phyloP scores from a whole-genome alignment of 1,140 invertebrate species.

The Euwallacea fornicatus region DNA sequence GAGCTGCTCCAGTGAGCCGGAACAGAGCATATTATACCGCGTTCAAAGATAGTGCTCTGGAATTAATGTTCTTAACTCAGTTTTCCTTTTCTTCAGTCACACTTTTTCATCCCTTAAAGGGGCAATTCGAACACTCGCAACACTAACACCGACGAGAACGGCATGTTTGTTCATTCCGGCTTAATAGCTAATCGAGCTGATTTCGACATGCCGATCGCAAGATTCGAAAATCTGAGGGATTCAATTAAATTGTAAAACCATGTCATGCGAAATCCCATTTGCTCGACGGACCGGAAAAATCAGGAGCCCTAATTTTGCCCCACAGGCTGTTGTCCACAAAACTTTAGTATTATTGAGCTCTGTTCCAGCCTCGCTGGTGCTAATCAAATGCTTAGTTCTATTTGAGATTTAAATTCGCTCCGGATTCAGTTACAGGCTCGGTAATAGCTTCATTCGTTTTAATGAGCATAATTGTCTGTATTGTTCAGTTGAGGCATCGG shows the following conservation, averaged over 20 bases:
- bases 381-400: conserved; percentile 22
- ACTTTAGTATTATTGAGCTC: conserved; percentile 20
- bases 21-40: no score
- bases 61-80: no score
- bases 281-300: conserved; percentile 24
- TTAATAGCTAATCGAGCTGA: conserved; percentile 10
- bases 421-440: not conserved
- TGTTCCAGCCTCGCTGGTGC: not conserved
- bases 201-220: conserved; percentile 21
- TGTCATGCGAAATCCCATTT: conserved; percentile 28
- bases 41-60: no score
- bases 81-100: no score
- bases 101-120: no score
- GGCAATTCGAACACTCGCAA: no score
- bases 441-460: not conserved
- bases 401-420: conserved; percentile 13
- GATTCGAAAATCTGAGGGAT: conserved; percentile 20
- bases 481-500: not conserved
- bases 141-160: no score
- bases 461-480: not conserved
- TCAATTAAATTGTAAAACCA: conserved; percentile 34
- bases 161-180: no score
- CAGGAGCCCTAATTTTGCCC: conserved; percentile 23
- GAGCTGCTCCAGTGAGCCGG: no score
- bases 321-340: conserved; percentile 11